phyloP scores from a whole-genome alignment of 2,888 invertebrate genomes.

The Exocentrus adspersus region DNA sequence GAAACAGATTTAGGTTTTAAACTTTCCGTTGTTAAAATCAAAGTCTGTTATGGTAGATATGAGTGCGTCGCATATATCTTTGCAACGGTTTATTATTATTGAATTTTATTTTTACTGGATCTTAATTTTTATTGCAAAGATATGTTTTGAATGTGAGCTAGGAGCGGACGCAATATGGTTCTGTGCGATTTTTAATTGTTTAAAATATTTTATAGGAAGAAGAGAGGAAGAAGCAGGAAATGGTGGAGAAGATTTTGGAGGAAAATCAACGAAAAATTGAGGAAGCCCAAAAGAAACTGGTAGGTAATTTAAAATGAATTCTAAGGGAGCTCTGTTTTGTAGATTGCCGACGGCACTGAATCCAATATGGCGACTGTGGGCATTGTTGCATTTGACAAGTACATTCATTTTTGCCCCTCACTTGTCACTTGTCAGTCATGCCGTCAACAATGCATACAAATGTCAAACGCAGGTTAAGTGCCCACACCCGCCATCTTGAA shows the following conservation, averaged over 20 bases:
- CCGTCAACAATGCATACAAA: too few species aligned
- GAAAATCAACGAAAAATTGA: conserved; percentile 98
- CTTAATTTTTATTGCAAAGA: conserved; percentile 29
- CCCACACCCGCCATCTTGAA: too few species aligned
- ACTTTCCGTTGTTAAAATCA: neutral
- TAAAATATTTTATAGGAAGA: conserved; percentile 90
- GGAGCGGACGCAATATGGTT: conserved; percentile 54
- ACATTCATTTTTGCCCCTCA: too few species aligned
- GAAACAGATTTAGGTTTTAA: conserved; percentile 3
- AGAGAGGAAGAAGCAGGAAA: conserved; percentile 94
- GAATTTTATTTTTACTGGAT: conserved; percentile 15
- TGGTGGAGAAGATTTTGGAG: conserved; percentile 95
- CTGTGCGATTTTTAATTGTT: conserved; percentile 61
- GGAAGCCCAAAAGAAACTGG: conserved; percentile 96
- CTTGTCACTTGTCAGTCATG: too few species aligned
- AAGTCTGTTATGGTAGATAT: conserved; percentile 8
- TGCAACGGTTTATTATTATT: conserved; percentile 9
- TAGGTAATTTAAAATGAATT: conserved; percentile 62
- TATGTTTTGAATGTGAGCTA: conserved; percentile 48
- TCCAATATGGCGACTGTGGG: too few species aligned
- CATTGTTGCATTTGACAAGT: too few species aligned
- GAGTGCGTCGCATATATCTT: conserved; percentile 14
- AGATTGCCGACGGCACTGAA: too few species aligned
- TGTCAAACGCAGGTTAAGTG: too few species aligned
- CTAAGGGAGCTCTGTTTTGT: too few species aligned